Percentiles rank a stretch among this genome's conserved stretches.
These are phyloP conservation scores for Rana temporaria DNA, from an alignment of 2,113 vertebrate genomes.

Conservation along the genomic window DNA sequence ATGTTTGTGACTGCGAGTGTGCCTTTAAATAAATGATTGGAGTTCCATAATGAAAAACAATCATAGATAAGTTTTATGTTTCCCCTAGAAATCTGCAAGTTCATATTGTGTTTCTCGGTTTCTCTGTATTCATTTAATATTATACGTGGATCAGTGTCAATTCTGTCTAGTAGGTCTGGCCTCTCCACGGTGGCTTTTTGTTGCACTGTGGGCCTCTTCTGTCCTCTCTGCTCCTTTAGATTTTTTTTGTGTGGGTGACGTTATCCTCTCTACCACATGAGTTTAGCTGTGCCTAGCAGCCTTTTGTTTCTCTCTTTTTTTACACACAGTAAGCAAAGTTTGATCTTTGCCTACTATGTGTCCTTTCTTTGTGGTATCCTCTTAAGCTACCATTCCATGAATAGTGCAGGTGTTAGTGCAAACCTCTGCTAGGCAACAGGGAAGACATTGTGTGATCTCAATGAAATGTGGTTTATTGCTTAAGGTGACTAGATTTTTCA, in stretches of 20 bases:
- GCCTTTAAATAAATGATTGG: slow-evolving; percentile 47
- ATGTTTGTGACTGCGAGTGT: slow-evolving; percentile 15
- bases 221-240: slow-evolving; percentile 24
- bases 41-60: slow-evolving; percentile 26
- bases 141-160: slow-evolving; percentile 18
- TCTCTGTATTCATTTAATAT: slow-evolving; percentile 45
- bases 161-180: slow-evolving; percentile 41
- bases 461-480: too few species aligned
- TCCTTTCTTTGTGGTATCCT: slow-evolving; percentile 9
- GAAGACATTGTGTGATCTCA: too few species aligned
- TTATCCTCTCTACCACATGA: slow-evolving; percentile 31
- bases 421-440: too few species aligned
- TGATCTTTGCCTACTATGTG: neutral
- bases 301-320: slow-evolving; percentile 33
- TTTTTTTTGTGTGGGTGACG: slow-evolving; percentile 37
- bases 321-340: slow-evolving; percentile 3
- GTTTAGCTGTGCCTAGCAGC: slow-evolving; percentile 14
- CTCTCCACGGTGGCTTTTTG: slow-evolving; percentile 19
- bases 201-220: slow-evolving; percentile 18
- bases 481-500: too few species aligned
- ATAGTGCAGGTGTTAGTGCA: neutral
- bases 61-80: slow-evolving; percentile 53
- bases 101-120: slow-evolving; percentile 46
- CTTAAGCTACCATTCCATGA: neutral
- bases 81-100: slow-evolving; percentile 45